Base-by-base conservation (phyloP, 2,888 invertebrate genomes). In the Melinopterus prodromus region DNA sequence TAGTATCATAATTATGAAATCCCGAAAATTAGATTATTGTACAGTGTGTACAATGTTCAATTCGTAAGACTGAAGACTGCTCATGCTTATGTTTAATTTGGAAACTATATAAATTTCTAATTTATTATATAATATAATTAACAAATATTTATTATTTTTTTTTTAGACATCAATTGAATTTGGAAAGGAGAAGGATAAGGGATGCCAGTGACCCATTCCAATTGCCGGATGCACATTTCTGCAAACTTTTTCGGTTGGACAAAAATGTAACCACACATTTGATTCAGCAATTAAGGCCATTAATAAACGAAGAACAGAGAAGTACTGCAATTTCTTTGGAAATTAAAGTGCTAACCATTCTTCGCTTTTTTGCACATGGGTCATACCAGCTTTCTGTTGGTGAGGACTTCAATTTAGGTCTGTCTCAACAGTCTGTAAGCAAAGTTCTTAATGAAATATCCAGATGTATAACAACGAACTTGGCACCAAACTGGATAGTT, bases 321-420 rank as follows among this genome's bases (percentile, higher is more conserved):
- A 71, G 71, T 26, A 71, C 71, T 71, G 6, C 71, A n/a, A 35
- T 71, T 71, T 35, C 71, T 71, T 16, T 71, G 16, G 71, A 71
- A 71, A 70, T 77, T 36, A 69, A 76, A 75, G 53, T 79, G 35
- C 14, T 76, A 70, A 16, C 14, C 70, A 35, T 69, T 79, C 37
- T 77, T 26, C 16, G 37, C 16, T 79, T 79, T 69, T 79, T 77
- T 77, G 78, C 71, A 37, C 38, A 78, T 9, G 78, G 78, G 2
- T 71, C n/a, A 36, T 78, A 78, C 36, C 78, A 78, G 53, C 36
- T 71, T 14, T 35, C 36, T n/a, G 72, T 78, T 72, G 78, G 72
- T 26, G n/a, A n/a, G n/a, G n/a, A n/a, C n/a, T n/a, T n/a, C n/a
- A 35, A 71, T 6, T 37, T 78, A 35, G 78, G 71, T 15, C 15